Percentiles rank a stretch among this genome's conserved stretches.
Conservation (phyloP, 92 coral and sea anemone genomes). For the Epizoanthus rinbou region DNA sequence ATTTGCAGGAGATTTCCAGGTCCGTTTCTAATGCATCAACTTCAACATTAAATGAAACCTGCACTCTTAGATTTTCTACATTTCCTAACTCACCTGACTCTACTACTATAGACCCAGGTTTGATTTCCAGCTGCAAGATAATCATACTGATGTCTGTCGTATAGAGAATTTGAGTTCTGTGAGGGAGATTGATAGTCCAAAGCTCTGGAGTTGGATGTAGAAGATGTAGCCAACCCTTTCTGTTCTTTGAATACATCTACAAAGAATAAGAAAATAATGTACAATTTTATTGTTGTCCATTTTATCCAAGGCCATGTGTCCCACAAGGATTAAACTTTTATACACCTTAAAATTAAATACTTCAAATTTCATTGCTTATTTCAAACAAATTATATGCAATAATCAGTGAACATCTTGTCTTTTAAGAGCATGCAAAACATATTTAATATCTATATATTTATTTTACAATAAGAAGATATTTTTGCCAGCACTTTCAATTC, state of each 20-base stretch:
- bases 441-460: too few relatives aligned
- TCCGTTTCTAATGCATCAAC: too few relatives aligned
- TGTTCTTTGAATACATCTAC: constrained; percentile 74
- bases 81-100: constrained; percentile 74
- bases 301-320: too few relatives aligned
- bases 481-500: not conserved
- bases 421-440: too few relatives aligned
- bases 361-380: not conserved
- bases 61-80: too few relatives aligned
- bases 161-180: constrained; percentile 96
- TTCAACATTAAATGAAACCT: too few relatives aligned
- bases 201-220: constrained; percentile 96
- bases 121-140: constrained; percentile 74
- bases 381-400: too few relatives aligned
- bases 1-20: too few relatives aligned
- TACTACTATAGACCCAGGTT: constrained; percentile 93
- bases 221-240: constrained; percentile 89
- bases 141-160: constrained; percentile 95
- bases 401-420: too few relatives aligned
- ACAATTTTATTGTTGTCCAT: too few relatives aligned
- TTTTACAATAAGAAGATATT: not conserved
- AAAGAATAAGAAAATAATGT: not conserved
- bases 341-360: too few relatives aligned
- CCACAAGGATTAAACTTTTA: too few relatives aligned
- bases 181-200: constrained; percentile 92